Percentiles rank a stretch among this genome's conserved stretches.
phyloP scores from a whole-genome alignment of 2,113 vertebrate genomes.

The Steatornis caripensis region DNA sequence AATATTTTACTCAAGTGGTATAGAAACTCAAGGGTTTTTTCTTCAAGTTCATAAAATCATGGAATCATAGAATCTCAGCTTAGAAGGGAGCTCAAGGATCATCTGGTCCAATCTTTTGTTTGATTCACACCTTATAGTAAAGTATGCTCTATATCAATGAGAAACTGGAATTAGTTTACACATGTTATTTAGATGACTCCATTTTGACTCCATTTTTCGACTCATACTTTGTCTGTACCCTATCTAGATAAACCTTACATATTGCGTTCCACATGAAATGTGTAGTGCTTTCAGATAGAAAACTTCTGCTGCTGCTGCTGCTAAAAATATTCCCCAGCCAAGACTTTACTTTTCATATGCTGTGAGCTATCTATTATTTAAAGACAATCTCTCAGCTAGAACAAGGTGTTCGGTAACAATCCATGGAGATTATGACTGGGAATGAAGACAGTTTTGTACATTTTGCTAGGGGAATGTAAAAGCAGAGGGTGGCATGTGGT shows the following conservation, averaged over 20 bases:
- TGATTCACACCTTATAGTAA: background rate
- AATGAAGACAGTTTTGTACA: background rate
- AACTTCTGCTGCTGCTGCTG: background rate
- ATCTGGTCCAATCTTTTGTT: too few species aligned
- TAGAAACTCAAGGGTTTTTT: background rate
- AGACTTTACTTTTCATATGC: background rate
- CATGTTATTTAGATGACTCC: background rate
- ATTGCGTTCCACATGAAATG: background rate
- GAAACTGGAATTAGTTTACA: background rate
- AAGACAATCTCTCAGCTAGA: background rate
- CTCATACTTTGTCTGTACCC: fast-evolving
- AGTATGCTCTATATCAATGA: background rate
- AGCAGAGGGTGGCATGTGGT: background rate
- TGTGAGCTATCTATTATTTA: background rate
- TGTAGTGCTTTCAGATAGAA: background rate
- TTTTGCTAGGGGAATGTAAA: background rate
- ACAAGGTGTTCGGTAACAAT: background rate
- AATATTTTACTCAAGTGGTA: background rate
- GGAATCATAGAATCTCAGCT: too few species aligned
- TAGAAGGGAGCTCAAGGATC: too few species aligned
- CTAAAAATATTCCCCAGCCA: background rate
- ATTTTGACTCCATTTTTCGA: background rate
- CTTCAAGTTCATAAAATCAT: too few species aligned
- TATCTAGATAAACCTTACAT: background rate
- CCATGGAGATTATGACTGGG: background rate